Conservation (phyloP, 1,140 invertebrate species). For the Drosophila pallidifrons region DNA sequence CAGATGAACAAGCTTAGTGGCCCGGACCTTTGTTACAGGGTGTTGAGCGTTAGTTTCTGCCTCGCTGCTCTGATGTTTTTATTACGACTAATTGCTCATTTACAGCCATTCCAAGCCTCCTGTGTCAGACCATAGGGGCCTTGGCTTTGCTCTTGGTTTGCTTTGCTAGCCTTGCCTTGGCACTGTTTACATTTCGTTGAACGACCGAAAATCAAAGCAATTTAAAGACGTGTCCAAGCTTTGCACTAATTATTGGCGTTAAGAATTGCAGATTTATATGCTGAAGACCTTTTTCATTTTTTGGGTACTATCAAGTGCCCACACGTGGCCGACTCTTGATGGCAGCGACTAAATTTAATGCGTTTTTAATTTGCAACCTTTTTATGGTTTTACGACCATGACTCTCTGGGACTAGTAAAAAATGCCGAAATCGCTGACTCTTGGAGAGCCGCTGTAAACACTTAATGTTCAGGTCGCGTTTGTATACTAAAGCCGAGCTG, state of each 20-base stretch:
- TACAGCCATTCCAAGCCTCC: conserved; percentile 39
- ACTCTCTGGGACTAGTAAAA: conserved; percentile 40
- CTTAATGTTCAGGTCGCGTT: conserved; percentile 55
- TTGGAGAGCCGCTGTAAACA: conserved; percentile 40
- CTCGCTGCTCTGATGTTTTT: conserved; percentile 63
- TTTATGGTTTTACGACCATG: conserved; percentile 46
- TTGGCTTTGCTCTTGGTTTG: no score
- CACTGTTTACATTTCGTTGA: conserved; percentile 33
- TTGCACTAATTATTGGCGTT: conserved; percentile 59
- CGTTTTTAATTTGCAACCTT: conserved; percentile 72
- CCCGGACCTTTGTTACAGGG: conserved; percentile 16
- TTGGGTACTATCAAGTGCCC: conserved; percentile 49
- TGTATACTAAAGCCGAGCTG: conserved; percentile 16
- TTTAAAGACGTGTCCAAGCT: conserved; percentile 18
- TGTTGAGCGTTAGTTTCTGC: conserved; percentile 47
- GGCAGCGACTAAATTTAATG: conserved; percentile 64
- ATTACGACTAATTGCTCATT: conserved; percentile 79
- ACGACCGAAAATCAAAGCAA: conserved; percentile 40
- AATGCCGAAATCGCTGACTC: conserved; percentile 64
- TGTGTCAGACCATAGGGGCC: background rate
- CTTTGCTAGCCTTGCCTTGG: no score
- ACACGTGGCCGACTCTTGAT: conserved; percentile 57
- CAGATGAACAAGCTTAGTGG: conserved; percentile 9
- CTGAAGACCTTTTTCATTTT: background rate
- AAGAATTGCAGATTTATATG: conserved; percentile 50